A percentile compares a stretch with the other conserved stretches of the same genome.
These are phyloP conservation scores for Drosophila lini DNA, from an alignment of 1,140 invertebrate species.

Conservation along the genomic window DNA sequence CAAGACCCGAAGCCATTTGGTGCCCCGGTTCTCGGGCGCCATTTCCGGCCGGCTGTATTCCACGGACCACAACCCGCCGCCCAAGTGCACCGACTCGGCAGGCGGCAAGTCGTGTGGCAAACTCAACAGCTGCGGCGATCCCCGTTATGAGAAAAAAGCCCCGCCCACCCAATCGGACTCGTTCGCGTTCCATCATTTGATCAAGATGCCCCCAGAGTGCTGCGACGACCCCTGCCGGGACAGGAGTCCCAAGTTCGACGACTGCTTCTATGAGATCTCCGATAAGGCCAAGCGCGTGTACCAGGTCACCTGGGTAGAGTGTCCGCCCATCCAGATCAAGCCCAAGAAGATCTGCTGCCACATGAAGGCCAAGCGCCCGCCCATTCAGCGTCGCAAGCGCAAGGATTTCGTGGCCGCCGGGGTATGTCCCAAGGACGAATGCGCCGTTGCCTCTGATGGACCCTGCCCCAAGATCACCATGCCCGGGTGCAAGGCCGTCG, in stretches of 20 bases:
- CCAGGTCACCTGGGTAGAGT: constrained; percentile 71
- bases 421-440: neutral
- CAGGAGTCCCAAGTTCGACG: constrained; percentile 36
- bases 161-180: neutral
- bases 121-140: constrained; percentile 9
- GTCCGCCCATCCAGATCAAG: constrained; percentile 61
- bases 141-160: constrained; percentile 2
- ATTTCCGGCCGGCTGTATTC: neutral
- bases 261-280: constrained; percentile 56
- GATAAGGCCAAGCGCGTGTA: constrained; percentile 65
- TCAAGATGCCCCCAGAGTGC: neutral
- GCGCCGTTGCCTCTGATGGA: neutral
- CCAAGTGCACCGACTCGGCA: neutral
- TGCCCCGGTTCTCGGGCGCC: neutral
- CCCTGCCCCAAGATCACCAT: constrained; percentile 32
- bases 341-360: constrained; percentile 66
- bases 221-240: neutral
- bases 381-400: constrained; percentile 44
- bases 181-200: constrained; percentile 34
- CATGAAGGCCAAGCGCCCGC: constrained; percentile 16
- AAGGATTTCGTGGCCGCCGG: neutral
- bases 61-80: constrained; percentile 23
- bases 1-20: neutral
- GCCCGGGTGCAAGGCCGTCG: constrained; percentile 52
- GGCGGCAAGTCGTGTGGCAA: neutral